Evolutionary conservation across 2,888 invertebrate genomes (phyloP).

Genomic region (Acleris sparsana): DNA sequence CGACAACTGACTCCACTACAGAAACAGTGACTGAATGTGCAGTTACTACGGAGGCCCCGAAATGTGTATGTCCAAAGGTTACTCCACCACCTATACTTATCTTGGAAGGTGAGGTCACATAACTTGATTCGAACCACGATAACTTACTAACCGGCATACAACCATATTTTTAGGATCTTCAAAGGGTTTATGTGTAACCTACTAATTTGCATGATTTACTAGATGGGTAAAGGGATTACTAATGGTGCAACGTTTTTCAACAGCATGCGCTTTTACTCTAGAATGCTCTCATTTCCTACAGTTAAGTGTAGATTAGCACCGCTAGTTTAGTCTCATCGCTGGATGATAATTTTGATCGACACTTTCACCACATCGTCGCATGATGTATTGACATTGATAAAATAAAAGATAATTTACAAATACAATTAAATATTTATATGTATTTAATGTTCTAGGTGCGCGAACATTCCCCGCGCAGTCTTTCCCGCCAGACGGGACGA

Average conservation of each 20-base stretch:
- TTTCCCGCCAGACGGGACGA: conserved; percentile 96
- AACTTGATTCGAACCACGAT: conserved; percentile 62
- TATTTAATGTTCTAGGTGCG: conserved; percentile 85
- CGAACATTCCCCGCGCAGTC: conserved; percentile 95
- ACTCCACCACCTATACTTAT: conserved; percentile 89
- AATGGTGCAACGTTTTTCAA: conserved; percentile 44
- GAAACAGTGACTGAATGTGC: conserved; percentile 50
- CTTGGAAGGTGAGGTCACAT: conserved; percentile 90
- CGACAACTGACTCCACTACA: conserved; percentile 53
- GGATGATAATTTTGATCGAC: conserved; percentile 37
- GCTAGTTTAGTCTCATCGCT: conserved; percentile 19
- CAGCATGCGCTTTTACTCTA: conserved; percentile 54
- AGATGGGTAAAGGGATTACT: conserved; percentile 40
- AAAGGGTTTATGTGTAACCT: conserved; percentile 55
- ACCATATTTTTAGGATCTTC: conserved; percentile 57
- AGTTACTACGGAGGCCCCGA: conserved; percentile 56
- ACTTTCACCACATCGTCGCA: conserved; percentile 68
- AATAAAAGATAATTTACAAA: conserved; percentile 18
- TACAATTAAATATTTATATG: conserved; percentile 41
- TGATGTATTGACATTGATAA: conserved; percentile 44
- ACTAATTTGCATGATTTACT: conserved; percentile 64
- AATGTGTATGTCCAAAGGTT: conserved; percentile 75
- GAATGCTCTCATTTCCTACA: conserved; percentile 19
- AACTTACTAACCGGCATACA: conserved; percentile 75
- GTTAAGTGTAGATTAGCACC: conserved; percentile 19